phyloP scores from a whole-genome alignment of 2,888 invertebrate species.

The Spisula solida region DNA sequence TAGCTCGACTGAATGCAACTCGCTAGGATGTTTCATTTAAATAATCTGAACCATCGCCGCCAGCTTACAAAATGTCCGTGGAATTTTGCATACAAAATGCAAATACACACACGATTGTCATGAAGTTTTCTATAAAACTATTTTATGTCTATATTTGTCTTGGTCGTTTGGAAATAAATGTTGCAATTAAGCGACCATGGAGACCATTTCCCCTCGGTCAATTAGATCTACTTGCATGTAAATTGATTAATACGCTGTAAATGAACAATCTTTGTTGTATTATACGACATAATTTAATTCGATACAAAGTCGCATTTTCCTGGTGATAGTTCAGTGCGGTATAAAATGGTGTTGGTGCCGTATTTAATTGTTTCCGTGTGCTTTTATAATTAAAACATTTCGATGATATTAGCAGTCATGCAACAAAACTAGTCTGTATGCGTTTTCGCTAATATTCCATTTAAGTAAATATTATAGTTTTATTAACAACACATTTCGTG shows the following conservation, averaged over 20 bases:
- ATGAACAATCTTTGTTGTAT: neutral
- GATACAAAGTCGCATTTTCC: neutral
- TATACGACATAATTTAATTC: neutral
- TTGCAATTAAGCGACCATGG: neutral
- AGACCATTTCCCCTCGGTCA: neutral
- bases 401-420: neutral
- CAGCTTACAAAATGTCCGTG: neutral
- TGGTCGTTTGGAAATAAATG: neutral
- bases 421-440: neutral
- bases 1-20: too few relatives aligned
- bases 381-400: neutral
- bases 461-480: too few relatives aligned
- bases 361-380: too few relatives aligned
- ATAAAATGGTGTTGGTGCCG: neutral
- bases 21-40: too few relatives aligned
- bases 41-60: neutral
- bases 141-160: neutral
- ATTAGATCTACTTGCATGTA: constrained; percentile 5
- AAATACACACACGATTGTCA: neutral
- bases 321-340: neutral
- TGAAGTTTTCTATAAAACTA: neutral
- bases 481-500: too few relatives aligned
- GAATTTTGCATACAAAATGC: neutral
- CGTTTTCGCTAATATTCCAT: neutral
- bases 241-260: neutral